Evolutionary conservation across 1,140 invertebrate species (phyloP), one percentile per base, ranked within the genome.

Genomic region (Rhyzopertha dominica): DNA sequence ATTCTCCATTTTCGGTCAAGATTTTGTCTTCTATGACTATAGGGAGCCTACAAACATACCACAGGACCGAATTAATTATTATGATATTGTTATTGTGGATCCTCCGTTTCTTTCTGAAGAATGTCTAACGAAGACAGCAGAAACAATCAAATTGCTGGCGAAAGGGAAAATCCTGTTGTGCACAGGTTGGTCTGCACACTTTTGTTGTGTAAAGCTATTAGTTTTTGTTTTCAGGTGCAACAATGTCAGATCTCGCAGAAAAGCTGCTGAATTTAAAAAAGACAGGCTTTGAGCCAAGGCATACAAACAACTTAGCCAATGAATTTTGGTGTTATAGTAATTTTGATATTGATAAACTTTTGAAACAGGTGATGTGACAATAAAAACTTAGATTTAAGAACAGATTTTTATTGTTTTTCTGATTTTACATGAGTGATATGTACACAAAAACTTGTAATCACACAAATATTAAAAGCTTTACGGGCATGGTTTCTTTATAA

Each of bases 81-180:
- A 86, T 71, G 87, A 95, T 67, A 56, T 97, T 12, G 84, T 98
- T 2, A 74, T 97, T 39, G 89, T 85, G 0, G 94, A 98, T 74
- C 94, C 95, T 8, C 95, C 95, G 8, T 97, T 95, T 70, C 69
- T 98, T 4, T 87, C 90, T 0, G 84, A 92, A 53, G 93, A 97
- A 69, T 98, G 95, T 72, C 74, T 96, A 12, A 77, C 77, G 2
- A 95, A 95, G 72, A 85, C 81, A 17, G 77, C 88, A 0, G 64
- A 78, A 26, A 92, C 93, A 1, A 79, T 95, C 4, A 83, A 82
- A 51, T 79, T 78, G 53, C 61, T 97, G 29, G 65, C 80, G 0
- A 89, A 88, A 62, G 72, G 79, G 4, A 89, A 93, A 62, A 79
- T 96, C 30, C 76, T 98, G 20, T 68, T 97, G 1, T 96, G 92